Evolutionary conservation across 1,140 invertebrate species (phyloP).

Genomic region (Venturia canescens): DNA sequence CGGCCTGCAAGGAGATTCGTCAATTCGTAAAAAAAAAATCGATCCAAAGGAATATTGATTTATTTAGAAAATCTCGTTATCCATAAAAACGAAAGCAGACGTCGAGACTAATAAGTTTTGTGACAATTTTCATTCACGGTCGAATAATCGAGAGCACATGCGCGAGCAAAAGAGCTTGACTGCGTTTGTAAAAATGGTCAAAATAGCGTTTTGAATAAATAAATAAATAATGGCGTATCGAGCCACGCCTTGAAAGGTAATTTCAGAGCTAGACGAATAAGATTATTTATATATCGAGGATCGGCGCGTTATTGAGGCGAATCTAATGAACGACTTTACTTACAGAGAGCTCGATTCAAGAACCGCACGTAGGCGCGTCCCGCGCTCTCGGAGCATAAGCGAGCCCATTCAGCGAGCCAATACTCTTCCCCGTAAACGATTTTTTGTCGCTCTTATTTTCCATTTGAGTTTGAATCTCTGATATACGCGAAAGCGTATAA

Average conservation of each 20-base stretch:
- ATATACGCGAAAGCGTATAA: no score
- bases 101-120: no score
- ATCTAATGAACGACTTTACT: slow-evolving; percentile 37
- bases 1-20: slow-evolving; percentile 72
- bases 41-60: not conserved
- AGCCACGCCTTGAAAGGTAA: slow-evolving; percentile 30
- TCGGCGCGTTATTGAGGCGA: slow-evolving; percentile 6
- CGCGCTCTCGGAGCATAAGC: not conserved
- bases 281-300: not conserved
- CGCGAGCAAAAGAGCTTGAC: no score
- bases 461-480: no score
- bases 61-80: not conserved
- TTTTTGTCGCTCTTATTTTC: no score
- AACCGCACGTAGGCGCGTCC: slow-evolving; percentile 29
- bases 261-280: slow-evolving; percentile 1
- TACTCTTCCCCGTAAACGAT: not conserved
- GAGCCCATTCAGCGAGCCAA: slow-evolving; percentile 7
- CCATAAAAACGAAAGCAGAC: not conserved
- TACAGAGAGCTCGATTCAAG: slow-evolving; percentile 26
- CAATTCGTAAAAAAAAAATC: slow-evolving; percentile 38
- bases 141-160: no score
- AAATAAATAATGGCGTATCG: not conserved
- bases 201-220: no score
- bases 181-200: no score
- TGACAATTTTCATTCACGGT: no score